Conservation (phyloP, 1,140 invertebrate species). For the Oscheius sp. region DNA sequence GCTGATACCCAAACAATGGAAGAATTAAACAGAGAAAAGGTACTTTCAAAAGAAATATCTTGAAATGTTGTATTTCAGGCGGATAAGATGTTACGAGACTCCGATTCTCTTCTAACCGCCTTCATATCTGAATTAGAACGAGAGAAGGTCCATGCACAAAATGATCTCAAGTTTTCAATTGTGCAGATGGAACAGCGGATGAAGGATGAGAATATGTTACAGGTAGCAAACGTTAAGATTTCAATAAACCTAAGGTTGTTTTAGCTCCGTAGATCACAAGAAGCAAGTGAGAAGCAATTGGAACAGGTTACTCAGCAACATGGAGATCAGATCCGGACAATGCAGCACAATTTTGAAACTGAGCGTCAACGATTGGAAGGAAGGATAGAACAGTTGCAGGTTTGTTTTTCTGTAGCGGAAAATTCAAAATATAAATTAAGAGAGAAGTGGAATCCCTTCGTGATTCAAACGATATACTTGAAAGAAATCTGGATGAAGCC, state of each 20-base stretch:
- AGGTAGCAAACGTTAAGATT: background rate
- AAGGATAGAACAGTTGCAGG: background rate
- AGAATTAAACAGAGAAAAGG: background rate
- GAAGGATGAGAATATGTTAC: conserved; percentile 24
- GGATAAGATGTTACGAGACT: conserved; percentile 20
- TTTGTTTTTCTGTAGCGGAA: background rate
- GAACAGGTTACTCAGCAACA: background rate
- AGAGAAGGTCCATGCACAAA: conserved; percentile 27
- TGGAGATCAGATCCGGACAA: background rate
- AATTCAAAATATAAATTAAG: background rate
- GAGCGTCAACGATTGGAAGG: background rate
- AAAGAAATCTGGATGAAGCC: background rate
- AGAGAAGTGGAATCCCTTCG: background rate
- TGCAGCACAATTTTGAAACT: background rate
- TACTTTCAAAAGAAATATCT: background rate
- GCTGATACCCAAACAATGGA: background rate
- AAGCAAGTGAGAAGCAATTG: background rate
- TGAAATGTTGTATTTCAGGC: conserved; percentile 1
- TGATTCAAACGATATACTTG: background rate
- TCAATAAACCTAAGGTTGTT: background rate
- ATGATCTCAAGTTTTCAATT: conserved; percentile 33
- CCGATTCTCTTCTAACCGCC: conserved; percentile 17
- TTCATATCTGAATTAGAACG: conserved; percentile 25
- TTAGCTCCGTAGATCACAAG: background rate
- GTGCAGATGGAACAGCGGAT: conserved; percentile 32